Percentiles rank a stretch among this genome's conserved stretches.
Evolutionary conservation across 1,140 invertebrate genomes (phyloP).

Genomic region (Contarinia nasturtii): DNA sequence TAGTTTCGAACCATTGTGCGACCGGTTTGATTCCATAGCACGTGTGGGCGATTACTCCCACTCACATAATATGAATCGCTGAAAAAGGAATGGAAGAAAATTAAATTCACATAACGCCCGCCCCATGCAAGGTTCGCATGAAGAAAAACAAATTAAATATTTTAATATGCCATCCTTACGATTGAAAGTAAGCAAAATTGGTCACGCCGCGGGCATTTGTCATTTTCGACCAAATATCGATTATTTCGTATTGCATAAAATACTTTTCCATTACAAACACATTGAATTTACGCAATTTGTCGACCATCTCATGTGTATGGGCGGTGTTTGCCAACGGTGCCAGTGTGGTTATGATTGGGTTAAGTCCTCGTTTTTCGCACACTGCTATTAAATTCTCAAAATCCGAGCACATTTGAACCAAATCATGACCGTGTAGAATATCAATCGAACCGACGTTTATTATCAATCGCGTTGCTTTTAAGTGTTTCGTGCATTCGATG

Average conservation of each 20-base stretch:
- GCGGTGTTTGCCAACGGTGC: conserved; percentile 20
- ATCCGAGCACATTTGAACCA: conserved; percentile 20
- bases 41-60: conserved; percentile 14
- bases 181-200: conserved; percentile 19
- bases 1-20: conserved; percentile 3
- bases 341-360: conserved; percentile 18
- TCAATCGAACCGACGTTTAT: conserved; percentile 22
- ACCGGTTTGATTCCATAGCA: conserved; percentile 24
- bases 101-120: no score
- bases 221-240: conserved; percentile 19
- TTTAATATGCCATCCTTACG: conserved; percentile 10
- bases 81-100: conserved; percentile 1
- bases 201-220: conserved; percentile 11
- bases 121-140: no score
- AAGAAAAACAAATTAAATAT: no score
- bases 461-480: conserved; percentile 12
- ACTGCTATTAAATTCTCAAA: conserved; percentile 16
- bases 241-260: conserved; percentile 5
- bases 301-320: conserved; percentile 10
- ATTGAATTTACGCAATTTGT: conserved; percentile 16
- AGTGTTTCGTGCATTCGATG: conserved; percentile 7
- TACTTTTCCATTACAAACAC: conserved; percentile 16
- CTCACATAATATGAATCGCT: conserved; percentile 16
- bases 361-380: conserved; percentile 12
- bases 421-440: conserved; percentile 14